Conservation (phyloP, 2,113 vertebrate genomes). For the Crotalus horridus region DNA sequence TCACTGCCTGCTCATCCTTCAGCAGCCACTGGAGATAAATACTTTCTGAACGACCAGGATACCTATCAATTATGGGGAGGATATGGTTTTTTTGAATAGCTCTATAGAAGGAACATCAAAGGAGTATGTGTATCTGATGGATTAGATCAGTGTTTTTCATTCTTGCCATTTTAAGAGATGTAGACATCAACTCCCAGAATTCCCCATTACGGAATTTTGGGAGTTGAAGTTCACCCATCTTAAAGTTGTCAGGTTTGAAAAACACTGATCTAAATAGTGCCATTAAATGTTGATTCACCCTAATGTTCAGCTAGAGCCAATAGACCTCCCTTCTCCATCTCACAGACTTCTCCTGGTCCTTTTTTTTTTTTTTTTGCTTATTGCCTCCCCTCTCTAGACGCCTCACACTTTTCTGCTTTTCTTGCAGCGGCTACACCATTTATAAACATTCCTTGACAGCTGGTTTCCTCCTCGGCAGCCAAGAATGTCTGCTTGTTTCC, state of each 20-base stretch:
- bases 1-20: no score
- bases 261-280: neutral
- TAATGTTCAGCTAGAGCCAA: neutral
- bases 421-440: neutral
- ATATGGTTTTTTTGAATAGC: no score
- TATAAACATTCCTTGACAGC: neutral
- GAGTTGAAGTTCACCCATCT: neutral
- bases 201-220: neutral
- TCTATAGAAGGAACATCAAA: no score
- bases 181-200: neutral
- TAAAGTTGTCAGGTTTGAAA: neutral
- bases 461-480: neutral
- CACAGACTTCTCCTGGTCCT: neutral
- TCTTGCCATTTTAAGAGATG: neutral
- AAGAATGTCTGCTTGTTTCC: neutral
- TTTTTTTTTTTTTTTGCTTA: neutral
- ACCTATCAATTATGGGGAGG: no score
- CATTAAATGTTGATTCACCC: neutral
- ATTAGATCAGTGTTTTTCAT: neutral
- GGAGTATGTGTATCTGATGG: neutral
- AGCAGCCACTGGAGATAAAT: no score
- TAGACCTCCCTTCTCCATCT: neutral
- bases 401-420: neutral
- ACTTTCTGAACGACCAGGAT: no score
- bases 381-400: no score